Evolutionary conservation across 2,113 vertebrate species (phyloP).

Genomic region (Heptranchias perlo): DNA sequence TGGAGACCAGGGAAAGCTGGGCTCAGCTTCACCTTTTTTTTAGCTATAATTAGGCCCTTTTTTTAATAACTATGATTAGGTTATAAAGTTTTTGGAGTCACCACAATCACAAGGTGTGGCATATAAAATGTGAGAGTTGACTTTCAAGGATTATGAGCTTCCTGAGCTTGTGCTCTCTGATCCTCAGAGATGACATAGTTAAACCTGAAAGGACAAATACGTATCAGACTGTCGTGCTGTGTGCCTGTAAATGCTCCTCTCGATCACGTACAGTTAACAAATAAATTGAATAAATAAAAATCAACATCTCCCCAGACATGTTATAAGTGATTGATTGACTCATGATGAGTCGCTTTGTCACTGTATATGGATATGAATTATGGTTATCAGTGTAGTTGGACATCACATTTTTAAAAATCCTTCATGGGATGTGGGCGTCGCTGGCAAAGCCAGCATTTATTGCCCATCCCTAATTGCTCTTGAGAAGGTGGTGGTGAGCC

Average conservation of each 20-base stretch:
- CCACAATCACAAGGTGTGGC: background rate
- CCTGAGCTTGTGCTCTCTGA: background rate
- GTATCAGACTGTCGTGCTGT: background rate
- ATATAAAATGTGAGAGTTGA: background rate
- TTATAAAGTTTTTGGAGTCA: background rate
- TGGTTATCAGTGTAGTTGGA: background rate
- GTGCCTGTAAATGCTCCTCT: background rate
- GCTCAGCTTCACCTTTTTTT: background rate
- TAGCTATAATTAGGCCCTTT: background rate
- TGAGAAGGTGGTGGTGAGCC: too few relatives aligned
- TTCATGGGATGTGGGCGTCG: too few relatives aligned
- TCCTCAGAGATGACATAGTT: background rate
- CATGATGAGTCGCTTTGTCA: background rate
- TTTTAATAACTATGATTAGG: background rate
- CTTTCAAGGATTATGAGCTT: background rate
- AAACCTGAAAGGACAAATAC: background rate
- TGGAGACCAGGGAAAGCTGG: background rate
- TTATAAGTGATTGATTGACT: background rate
- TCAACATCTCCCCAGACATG: background rate
- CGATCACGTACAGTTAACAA: background rate
- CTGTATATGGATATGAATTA: background rate
- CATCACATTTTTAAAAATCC: too few relatives aligned
- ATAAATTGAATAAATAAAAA: background rate
- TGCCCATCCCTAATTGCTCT: too few relatives aligned
- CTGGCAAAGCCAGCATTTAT: too few relatives aligned